phyloP scores from a whole-genome alignment of 2,797 vertebrate genomes.

The Remorina albescens region DNA sequence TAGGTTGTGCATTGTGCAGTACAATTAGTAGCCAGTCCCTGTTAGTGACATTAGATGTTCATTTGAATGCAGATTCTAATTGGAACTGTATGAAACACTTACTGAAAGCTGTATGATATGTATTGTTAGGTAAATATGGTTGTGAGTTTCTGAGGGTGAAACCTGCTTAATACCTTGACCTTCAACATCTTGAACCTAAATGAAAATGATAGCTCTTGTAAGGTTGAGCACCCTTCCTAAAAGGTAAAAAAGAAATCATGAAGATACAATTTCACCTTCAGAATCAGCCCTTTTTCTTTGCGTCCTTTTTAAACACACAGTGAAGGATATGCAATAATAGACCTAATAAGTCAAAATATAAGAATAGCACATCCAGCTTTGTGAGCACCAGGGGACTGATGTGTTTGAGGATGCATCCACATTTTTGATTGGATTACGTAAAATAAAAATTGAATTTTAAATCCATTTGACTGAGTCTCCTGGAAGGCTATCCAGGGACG shows the following conservation, averaged over 20 bases:
- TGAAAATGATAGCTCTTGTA: conserved; percentile 9
- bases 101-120: not conserved
- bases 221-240: not conserved
- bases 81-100: not conserved
- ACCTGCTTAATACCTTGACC: conserved; percentile 5
- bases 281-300: conserved; percentile 5
- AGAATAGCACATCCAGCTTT: conserved; percentile 58
- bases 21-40: conserved; percentile 20
- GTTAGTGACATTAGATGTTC: conserved; percentile 18
- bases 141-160: not conserved
- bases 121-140: conserved; percentile 1
- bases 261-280: conserved; percentile 10
- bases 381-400: conserved; percentile 59
- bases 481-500: conserved; percentile 80
- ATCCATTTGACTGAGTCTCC: conserved; percentile 81
- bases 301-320: conserved; percentile 29
- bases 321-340: conserved; percentile 39
- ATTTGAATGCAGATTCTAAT: conserved; percentile 11
- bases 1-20: conserved; percentile 1
- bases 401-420: conserved; percentile 75
- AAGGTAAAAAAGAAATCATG: conserved; percentile 11
- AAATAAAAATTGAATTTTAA: conserved; percentile 85
- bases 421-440: conserved; percentile 84
- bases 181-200: not conserved
- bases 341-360: conserved; percentile 51